A percentile compares a stretch with the other conserved stretches of the same genome.
These are phyloP conservation scores for Ariolimax columbianus DNA, from an alignment of 2,888 invertebrate species.

Conservation along the genomic window DNA sequence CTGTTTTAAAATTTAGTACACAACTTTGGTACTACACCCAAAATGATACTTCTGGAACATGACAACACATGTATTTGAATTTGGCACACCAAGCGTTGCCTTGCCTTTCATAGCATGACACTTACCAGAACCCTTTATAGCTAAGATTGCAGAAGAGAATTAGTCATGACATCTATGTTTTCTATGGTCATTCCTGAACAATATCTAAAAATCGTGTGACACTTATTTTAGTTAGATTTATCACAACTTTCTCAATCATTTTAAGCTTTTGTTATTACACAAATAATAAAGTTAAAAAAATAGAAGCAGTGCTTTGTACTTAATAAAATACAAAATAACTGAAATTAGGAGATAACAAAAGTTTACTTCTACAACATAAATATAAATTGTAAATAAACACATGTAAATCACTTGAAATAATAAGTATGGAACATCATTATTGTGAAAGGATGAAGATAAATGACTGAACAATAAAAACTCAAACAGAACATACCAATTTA, in stretches of 20 bases:
- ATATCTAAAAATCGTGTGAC: too few species aligned
- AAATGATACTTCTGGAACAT: not conserved
- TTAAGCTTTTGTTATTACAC: not conserved
- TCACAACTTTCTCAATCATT: not conserved
- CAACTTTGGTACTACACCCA: not conserved
- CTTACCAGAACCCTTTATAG: slow-evolving; percentile 50
- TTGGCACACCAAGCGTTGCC: slow-evolving; percentile 10
- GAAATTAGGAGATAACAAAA: not conserved
- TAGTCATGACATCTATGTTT: not conserved
- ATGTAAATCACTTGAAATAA: not conserved
- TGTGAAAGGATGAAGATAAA: not conserved
- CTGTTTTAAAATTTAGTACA: too few species aligned
- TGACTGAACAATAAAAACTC: not conserved
- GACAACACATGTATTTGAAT: not conserved
- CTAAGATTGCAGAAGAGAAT: slow-evolving; percentile 32
- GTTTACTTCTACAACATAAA: not conserved
- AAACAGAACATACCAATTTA: not conserved
- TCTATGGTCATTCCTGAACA: not conserved
- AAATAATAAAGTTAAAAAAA: not conserved
- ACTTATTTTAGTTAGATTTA: not conserved
- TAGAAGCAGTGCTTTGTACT: not conserved
- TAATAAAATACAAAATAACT: not conserved
- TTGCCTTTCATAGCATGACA: not conserved
- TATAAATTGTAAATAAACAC: not conserved
- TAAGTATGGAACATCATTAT: not conserved